phyloP scores from a whole-genome alignment of 1,140 invertebrate species.

The Anoplophora glabripennis region DNA sequence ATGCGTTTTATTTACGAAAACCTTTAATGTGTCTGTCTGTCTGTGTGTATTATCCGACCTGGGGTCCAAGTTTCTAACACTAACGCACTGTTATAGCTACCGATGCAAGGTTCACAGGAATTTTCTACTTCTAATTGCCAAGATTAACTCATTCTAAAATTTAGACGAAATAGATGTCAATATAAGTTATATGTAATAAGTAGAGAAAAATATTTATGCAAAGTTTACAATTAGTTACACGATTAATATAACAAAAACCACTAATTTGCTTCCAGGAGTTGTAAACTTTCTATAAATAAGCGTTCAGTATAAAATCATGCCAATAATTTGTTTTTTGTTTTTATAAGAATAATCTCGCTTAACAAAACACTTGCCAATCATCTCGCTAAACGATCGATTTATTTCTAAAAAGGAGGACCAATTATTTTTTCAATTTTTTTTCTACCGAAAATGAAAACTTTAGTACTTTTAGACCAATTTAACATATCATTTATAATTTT shows the following conservation, averaged over 20 bases:
- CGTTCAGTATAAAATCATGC: slow-evolving; percentile 37
- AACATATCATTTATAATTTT: slow-evolving; percentile 39
- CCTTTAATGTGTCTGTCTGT: slow-evolving; percentile 31
- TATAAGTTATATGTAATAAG: slow-evolving; percentile 41
- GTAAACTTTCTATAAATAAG: slow-evolving; percentile 38
- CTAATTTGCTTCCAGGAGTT: slow-evolving; percentile 32
- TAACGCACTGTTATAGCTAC: slow-evolving; percentile 5
- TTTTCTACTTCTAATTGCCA: slow-evolving; percentile 40
- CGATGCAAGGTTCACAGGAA: slow-evolving; percentile 41
- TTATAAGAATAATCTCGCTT: neutral
- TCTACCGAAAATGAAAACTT: slow-evolving; percentile 10
- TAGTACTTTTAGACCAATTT: slow-evolving; percentile 36
- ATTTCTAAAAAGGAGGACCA: slow-evolving; percentile 26
- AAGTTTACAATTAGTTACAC: slow-evolving; percentile 39
- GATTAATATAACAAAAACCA: slow-evolving; percentile 25
- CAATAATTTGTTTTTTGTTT: slow-evolving; percentile 38
- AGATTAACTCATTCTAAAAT: slow-evolving; percentile 43
- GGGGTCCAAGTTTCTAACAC: slow-evolving; percentile 41
- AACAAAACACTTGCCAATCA: too few species aligned
- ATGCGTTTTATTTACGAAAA: slow-evolving; percentile 38
- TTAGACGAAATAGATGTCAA: slow-evolving; percentile 40
- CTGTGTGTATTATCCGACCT: slow-evolving; percentile 29
- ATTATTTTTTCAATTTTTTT: slow-evolving; percentile 22
- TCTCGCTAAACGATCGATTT: neutral
- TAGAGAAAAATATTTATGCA: slow-evolving; percentile 41